Evolutionary conservation across 2,113 vertebrate genomes (phyloP), one percentile per base, ranked within the genome.

Genomic region (Pygoscelis adeliae): DNA sequence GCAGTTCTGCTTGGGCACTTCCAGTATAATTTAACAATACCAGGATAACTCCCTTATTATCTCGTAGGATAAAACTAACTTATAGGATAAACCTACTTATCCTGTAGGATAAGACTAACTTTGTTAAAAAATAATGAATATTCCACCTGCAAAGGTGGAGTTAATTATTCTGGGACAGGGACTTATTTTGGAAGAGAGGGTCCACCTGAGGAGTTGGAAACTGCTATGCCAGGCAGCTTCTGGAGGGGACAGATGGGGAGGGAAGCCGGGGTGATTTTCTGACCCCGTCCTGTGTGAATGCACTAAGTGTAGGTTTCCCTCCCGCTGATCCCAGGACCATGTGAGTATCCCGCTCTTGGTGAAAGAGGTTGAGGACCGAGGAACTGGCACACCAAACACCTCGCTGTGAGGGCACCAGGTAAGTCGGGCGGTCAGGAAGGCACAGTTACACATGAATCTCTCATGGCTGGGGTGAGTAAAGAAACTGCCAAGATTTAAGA

Each of bases 241-340:
- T 6, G 72, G 38, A 90, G 21, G 14, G 70, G 11, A 62, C 27
- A 27, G 55, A 53, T 42, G 9, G 6, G 9, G 6, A 82, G 19
- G 15, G 15, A 85, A 76, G 16, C 7, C 0, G 1, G 32, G 4
- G 10, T 73, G 34, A 21, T 91, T 66, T 80, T 73, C 59, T 55
- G 46, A 55, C 32, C 17, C 58, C 0, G 1, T 44, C 8, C n/a
- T 49, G 14, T 30, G 16, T 20, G 47, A 62, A 10, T 27, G 23
- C 16, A 40, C 10, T 22, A 78, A 47, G 15, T 36, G 53, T 22
- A 66, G 22, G 8, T 59, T 87, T 70, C 65, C n/a, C 32, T 78
- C 20, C 47, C 1, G 0, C 27, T 1, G 1, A 5, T 62, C 46
- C 38, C 47, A 87, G 23, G 32, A 50, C 36, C 22, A 34, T 0